Base-by-base conservation (phyloP, 1,140 invertebrate species). In the Drosophila sechellia region DNA sequence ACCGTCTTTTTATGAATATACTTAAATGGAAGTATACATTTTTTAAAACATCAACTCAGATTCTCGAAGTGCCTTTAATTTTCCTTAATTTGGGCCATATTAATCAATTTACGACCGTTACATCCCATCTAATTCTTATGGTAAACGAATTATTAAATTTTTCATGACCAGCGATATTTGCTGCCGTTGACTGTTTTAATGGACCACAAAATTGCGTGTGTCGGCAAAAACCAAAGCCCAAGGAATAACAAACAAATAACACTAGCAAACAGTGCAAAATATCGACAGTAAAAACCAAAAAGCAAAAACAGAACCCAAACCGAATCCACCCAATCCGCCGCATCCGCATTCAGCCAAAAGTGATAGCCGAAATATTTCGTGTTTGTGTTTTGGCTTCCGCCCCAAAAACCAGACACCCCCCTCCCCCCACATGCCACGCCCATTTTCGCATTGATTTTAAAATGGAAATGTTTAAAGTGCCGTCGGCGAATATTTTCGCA, bases 161-260 rank as follows among this genome's bases (percentile, higher is more conserved):
- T 39, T 15, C 22, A 61, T 31, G 35, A 10, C 59, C 12, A 20
- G 13, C 31, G 37, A 27, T 37, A 45, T 53, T 55, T 76, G 71
- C 73, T 52, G 42, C 40, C 58, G 50, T 39, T 59, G 80, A 65
- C 65, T 72, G 60, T 73, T 79, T 87, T 89, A 89, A 84, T 89
- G 79, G 79, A 89, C 79, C 84, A 66, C 79, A 89, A 89, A 87
- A 79, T 79, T 81, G 79, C 71, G 76, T 45, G 78, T 76, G 75
- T 53, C 68, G 54, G 75, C 78, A 65, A 71, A 87, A 87, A 56
- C 37, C 69, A 69, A 77, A 85, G 55, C 79, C 60, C 53, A 58
- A 63, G 70, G 49, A 57, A 64, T 37, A 64, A 57, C 45, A 35
- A 73, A 76, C 46, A 34, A 40, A 54, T 37, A 50, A 31, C 58